phyloP scores from a whole-genome alignment of 2,113 vertebrate genomes.

The Austrofundulus limnaeus region DNA sequence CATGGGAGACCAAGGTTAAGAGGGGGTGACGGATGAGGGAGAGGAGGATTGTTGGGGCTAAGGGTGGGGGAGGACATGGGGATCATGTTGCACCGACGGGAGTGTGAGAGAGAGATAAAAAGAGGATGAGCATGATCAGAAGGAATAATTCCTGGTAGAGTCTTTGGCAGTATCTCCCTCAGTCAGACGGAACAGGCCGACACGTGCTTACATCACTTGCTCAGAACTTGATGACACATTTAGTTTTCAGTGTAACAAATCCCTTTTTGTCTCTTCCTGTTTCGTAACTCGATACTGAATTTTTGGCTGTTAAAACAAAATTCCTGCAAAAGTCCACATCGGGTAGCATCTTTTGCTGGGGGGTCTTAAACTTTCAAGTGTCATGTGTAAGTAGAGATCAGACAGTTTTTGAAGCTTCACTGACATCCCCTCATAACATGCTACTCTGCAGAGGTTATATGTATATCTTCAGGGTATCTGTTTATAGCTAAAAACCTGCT shows the following conservation, averaged over 20 bases:
- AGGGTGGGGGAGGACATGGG: conserved; percentile 26
- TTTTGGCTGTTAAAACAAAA: conserved; percentile 2
- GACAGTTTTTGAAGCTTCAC: conserved; percentile 19
- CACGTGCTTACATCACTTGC: conserved; percentile 10
- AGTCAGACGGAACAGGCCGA: conserved; percentile 31
- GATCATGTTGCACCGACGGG: conserved; percentile 39
- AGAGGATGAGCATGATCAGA: conserved; percentile 58
- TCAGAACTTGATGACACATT: conserved; percentile 29
- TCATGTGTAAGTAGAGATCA: conserved; percentile 27
- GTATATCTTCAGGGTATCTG: conserved; percentile 28
- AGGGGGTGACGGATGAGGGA: conserved; percentile 41
- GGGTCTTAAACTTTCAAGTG: conserved; percentile 38
- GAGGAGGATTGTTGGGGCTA: conserved; percentile 17
- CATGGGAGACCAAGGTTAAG: conserved; percentile 27
- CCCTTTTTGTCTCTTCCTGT: neutral
- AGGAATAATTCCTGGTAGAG: conserved; percentile 41
- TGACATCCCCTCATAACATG: conserved; percentile 29
- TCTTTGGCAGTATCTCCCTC: conserved; percentile 35
- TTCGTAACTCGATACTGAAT: neutral
- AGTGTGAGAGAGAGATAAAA: conserved; percentile 57
- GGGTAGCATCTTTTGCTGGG: neutral
- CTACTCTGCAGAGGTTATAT: conserved; percentile 19
- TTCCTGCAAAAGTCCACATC: neutral
- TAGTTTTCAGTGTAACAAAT: conserved; percentile 1
- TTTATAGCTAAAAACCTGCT: conserved; percentile 32